Evolutionary conservation across 2,113 vertebrate species (phyloP).

Genomic region (Chinchilla lanigera): DNA sequence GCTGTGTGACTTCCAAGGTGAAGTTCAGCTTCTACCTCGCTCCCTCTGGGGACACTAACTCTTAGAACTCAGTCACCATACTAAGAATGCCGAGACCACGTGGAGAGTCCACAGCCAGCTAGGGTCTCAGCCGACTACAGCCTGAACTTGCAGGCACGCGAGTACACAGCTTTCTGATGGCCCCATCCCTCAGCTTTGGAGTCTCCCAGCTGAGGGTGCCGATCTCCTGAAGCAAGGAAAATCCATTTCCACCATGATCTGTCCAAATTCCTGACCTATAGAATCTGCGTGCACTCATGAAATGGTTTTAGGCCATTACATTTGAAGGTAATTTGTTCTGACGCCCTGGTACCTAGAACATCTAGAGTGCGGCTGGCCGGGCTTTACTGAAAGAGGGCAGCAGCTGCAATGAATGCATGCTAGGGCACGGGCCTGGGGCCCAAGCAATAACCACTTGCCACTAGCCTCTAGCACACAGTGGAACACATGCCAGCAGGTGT

Average conservation of each 20-base stretch:
- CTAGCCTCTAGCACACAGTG: conserved; percentile 62
- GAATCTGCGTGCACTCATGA: neutral
- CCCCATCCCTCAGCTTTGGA: neutral
- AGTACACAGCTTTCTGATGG: neutral
- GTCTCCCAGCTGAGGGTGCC: neutral
- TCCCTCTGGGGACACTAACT: neutral
- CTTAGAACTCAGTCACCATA: neutral
- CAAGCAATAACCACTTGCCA: conserved; percentile 38
- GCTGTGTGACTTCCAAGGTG: neutral
- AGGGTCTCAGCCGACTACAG: neutral
- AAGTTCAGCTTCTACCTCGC: neutral
- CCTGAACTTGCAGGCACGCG: neutral
- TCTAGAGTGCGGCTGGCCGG: neutral
- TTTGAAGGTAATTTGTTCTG: conserved; percentile 49
- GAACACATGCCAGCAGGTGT: conserved; percentile 52
- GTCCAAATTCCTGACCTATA: conserved; percentile 13
- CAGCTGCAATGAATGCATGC: neutral
- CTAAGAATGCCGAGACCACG: neutral
- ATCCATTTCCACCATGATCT: neutral
- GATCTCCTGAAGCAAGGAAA: conserved; percentile 22
- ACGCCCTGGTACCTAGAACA: conserved; percentile 37
- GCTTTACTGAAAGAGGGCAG: conserved; percentile 34
- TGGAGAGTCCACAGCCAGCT: neutral
- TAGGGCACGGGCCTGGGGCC: neutral
- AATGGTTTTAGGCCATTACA: conserved; percentile 33